Evolutionary conservation across 1,140 invertebrate species (phyloP).

Genomic region (Leptinotarsa texana): DNA sequence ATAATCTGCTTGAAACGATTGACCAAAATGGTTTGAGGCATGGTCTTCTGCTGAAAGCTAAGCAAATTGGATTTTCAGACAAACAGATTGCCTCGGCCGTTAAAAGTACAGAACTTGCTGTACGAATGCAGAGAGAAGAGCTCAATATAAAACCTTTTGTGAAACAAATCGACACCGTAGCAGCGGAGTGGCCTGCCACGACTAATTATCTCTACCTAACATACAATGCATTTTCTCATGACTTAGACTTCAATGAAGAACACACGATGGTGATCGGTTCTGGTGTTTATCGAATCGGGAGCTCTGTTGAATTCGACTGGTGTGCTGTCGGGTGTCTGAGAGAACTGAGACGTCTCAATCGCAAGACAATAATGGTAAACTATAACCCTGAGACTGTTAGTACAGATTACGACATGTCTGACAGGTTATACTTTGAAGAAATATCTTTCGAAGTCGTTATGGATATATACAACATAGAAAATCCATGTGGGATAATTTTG

Average conservation of each 20-base stretch:
- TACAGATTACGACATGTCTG: conserved; percentile 99
- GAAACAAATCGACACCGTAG: conserved; percentile 99
- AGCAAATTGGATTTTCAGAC: conserved; percentile 96
- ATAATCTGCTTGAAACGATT: conserved; percentile 66
- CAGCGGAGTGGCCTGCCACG: conserved; percentile 97
- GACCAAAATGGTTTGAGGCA: conserved; percentile 63
- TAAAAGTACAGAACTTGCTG: conserved; percentile 82
- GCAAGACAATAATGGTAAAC: conserved; percentile 98
- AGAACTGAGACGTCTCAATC: conserved; percentile 82
- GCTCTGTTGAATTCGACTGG: conserved; percentile 99
- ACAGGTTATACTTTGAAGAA: conserved; percentile 98
- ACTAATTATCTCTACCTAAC: conserved; percentile 99
- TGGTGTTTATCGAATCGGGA: conserved; percentile 98
- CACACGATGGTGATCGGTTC: conserved; percentile 90
- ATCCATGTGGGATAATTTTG: conserved; percentile 91
- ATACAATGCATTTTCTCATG: conserved; percentile 88
- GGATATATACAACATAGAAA: conserved; percentile 96
- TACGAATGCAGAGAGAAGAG: conserved; percentile 75
- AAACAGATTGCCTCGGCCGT: conserved; percentile 91
- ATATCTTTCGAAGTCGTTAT: conserved; percentile 99
- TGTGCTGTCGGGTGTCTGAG: conserved; percentile 96
- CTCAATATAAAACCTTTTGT: conserved; percentile 82
- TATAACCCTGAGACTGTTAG: conserved; percentile 99
- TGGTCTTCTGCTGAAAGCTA: conserved; percentile 76
- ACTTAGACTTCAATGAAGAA: conserved; percentile 81